Base-by-base conservation (phyloP, 2,797 vertebrate genomes). In the Sylvilagus floridanus region DNA sequence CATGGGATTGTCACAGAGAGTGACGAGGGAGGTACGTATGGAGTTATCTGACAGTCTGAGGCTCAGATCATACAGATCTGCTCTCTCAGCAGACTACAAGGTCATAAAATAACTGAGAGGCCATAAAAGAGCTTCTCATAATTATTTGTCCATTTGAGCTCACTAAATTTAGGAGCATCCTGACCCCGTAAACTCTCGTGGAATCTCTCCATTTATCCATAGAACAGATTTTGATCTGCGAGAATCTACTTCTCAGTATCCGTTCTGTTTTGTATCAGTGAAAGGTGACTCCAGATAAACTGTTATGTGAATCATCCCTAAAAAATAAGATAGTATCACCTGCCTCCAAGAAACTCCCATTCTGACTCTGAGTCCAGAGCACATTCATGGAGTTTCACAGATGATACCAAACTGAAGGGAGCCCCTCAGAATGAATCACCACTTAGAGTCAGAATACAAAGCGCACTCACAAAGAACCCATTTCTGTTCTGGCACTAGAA, bases 61-160 rank as follows among this genome's bases (percentile, higher is more conserved):
- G 42, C 69, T 84, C 78, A 57, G 47, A 32, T 68, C 63, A 60
- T 60, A 42, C 19, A 68, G 28, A 42, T 13, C n/a, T 63, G 19
- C 52, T 89, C 69, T 75, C 24, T 12, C 19, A 35, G 47, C 22
- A 50, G 57, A 84, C 47, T 35, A 21, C 19, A 30, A 60, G 22
- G 7, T 52, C 30, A 5, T 32, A 22, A 52, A 63, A 54, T 68
- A 82, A 71, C 28, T 54, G 21, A 65, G 35, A 62, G 16, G 17
- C 32, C 32, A 12, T 52, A 14, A 35, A 78, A 88, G 65, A 90
- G 7, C n/a, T 16, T n/a, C n/a, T 88, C 16, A 65, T 52, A 4
- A 50, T 89, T 94, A 63, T 84, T n/a, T 42, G 32, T 94, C 54
- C 28, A 4, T 73, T 76, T 10, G 57, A 89, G 62, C 26, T 93